These are phyloP conservation scores for Danio aesculapii DNA, from an alignment of 2,797 vertebrate species.

Conservation along the genomic window DNA sequence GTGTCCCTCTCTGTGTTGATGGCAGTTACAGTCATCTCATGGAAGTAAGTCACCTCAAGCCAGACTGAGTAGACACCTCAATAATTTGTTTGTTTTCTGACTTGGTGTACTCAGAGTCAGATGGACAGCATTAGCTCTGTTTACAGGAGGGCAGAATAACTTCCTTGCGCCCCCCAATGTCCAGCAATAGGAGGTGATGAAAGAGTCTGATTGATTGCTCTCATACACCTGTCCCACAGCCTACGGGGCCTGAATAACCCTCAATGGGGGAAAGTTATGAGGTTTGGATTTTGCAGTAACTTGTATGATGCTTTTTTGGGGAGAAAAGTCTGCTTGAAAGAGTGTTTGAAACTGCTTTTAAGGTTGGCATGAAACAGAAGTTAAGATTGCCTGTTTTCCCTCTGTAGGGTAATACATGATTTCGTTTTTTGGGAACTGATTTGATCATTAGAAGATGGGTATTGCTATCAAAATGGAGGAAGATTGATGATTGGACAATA, in stretches of 20 bases:
- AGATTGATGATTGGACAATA: too few species aligned
- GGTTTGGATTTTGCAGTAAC: too few species aligned
- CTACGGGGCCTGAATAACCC: slow-evolving; percentile 7
- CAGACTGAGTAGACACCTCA: not conserved
- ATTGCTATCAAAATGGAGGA: too few species aligned
- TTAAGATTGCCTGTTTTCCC: too few species aligned
- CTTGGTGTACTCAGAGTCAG: slow-evolving; percentile 22
- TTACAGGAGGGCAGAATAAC: slow-evolving; percentile 45
- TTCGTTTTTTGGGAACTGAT: too few species aligned
- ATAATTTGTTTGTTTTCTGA: slow-evolving; percentile 36
- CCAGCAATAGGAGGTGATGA: slow-evolving; percentile 58
- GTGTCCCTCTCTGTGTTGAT: too few species aligned
- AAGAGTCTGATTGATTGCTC: slow-evolving; percentile 67
- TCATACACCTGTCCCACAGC: slow-evolving; percentile 55
- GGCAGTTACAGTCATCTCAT: not conserved
- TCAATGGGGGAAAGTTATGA: not conserved
- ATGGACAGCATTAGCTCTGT: slow-evolving; percentile 28
- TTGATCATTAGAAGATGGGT: too few species aligned
- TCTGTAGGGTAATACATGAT: too few species aligned
- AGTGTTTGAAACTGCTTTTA: too few species aligned
- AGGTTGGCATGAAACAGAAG: too few species aligned
- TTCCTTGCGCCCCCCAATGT: slow-evolving; percentile 20
- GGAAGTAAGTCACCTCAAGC: not conserved
- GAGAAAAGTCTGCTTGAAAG: too few species aligned
- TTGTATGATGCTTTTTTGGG: too few species aligned